These are phyloP conservation scores for Trinectes maculatus DNA, from an alignment of 2,113 vertebrate genomes.

Conservation along the genomic window DNA sequence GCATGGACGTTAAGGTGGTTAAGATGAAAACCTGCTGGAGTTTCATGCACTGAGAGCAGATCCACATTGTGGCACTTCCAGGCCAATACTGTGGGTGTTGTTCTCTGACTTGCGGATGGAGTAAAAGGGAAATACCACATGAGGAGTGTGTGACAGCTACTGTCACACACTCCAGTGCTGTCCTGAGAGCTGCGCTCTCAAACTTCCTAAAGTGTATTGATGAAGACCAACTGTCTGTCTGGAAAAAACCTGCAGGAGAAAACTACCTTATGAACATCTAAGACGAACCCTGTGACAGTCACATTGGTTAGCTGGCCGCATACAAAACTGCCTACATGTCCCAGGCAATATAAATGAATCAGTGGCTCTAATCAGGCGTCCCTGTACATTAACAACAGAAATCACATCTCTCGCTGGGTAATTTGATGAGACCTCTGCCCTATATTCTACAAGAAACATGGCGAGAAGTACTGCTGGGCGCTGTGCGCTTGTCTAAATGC, in stretches of 20 bases:
- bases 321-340: conserved; percentile 13
- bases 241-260: conserved; percentile 44
- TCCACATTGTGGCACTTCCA: neutral
- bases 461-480: conserved; percentile 20
- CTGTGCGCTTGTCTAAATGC: conserved; percentile 59
- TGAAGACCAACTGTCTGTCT: conserved; percentile 55
- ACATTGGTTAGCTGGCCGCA: conserved; percentile 18
- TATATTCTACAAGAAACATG: conserved; percentile 36
- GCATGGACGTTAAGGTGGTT: neutral
- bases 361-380: conserved; percentile 17
- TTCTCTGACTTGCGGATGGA: conserved; percentile 10
- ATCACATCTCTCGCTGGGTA: conserved; percentile 26
- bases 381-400: conserved; percentile 11
- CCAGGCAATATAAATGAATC: conserved; percentile 25
- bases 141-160: conserved; percentile 55
- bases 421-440: conserved; percentile 45
- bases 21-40: neutral
- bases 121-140: conserved; percentile 26
- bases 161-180: conserved; percentile 77
- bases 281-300: conserved; percentile 39
- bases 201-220: conserved; percentile 49
- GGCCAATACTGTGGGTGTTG: conserved; percentile 4
- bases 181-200: conserved; percentile 71
- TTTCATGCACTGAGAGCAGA: neutral
- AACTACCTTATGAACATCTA: conserved; percentile 57